phyloP scores from a whole-genome alignment of 1,140 invertebrate species.

The Pristionchus pacificus region DNA sequence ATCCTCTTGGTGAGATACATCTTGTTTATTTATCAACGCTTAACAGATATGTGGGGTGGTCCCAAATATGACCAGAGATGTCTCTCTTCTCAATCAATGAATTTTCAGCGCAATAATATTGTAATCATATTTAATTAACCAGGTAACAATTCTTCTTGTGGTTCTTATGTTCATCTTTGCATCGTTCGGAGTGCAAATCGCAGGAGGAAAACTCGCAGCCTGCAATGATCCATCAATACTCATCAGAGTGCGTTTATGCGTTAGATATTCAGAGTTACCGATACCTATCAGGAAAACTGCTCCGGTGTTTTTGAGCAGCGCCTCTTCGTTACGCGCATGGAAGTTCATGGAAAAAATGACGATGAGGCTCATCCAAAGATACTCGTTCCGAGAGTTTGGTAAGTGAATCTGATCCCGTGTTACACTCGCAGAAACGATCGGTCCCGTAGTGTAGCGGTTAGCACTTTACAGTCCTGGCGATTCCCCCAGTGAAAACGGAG shows the following conservation, averaged over 20 bases:
- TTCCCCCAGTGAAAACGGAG: too few species aligned
- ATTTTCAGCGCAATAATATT: too few species aligned
- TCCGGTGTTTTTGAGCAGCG: constrained; percentile 88
- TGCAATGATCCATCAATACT: constrained; percentile 91
- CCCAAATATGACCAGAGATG: too few species aligned
- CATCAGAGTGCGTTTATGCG: constrained; percentile 48
- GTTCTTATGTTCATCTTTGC: constrained; percentile 98
- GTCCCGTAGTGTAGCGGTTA: too few species aligned
- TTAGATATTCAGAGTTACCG: constrained; percentile 15
- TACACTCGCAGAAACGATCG: constrained; percentile 13
- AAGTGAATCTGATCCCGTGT: background rate
- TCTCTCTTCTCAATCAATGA: too few species aligned
- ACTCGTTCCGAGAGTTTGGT: constrained; percentile 94
- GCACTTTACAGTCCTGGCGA: too few species aligned
- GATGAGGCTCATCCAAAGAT: constrained; percentile 83
- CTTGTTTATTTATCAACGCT: background rate
- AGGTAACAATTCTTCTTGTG: constrained; percentile 92
- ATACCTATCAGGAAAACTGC: constrained; percentile 72
- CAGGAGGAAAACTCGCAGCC: constrained; percentile 86
- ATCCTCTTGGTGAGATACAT: constrained; percentile 76
- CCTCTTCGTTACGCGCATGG: constrained; percentile 96
- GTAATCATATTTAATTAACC: constrained; percentile 11
- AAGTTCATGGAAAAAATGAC: constrained; percentile 73
- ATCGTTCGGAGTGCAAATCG: constrained; percentile 94
- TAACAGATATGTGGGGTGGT: too few species aligned